Percentiles rank a stretch among this genome's conserved stretches.
Conservation (phyloP, 1,140 invertebrate species). For the Orius insidiosus region DNA sequence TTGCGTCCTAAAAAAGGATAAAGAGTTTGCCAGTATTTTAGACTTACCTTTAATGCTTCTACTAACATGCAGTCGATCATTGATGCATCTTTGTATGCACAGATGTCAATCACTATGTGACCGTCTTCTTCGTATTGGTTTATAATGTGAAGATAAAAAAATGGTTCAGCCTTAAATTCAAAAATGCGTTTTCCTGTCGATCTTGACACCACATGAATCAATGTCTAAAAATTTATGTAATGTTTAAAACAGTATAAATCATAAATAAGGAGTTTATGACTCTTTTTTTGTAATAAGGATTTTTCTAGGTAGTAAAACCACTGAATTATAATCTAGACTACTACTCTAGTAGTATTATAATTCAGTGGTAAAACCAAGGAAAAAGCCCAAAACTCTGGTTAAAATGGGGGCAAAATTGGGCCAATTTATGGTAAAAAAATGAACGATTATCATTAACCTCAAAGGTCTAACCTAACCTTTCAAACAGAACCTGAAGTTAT, state of each 20-base stretch:
- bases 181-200: slow-evolving; percentile 36
- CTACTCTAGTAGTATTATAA: no score
- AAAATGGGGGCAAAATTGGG: neutral
- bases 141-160: slow-evolving; percentile 79
- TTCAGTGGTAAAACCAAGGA: no score
- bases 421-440: neutral
- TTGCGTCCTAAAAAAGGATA: slow-evolving; percentile 39
- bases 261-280: neutral
- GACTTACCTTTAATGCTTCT: slow-evolving; percentile 53
- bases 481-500: no score
- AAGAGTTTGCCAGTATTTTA: neutral
- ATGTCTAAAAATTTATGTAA: slow-evolving; percentile 33
- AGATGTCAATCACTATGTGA: slow-evolving; percentile 60
- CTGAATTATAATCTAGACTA: no score
- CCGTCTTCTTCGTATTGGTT: slow-evolving; percentile 63
- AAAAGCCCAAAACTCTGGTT: no score
- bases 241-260: neutral
- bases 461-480: no score
- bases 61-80: slow-evolving; percentile 76
- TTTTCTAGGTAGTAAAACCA: neutral
- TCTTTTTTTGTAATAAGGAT: neutral
- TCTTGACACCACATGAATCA: slow-evolving; percentile 52
- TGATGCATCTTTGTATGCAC: slow-evolving; percentile 59
- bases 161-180: slow-evolving; percentile 47
- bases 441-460: no score